phyloP scores from a whole-genome alignment of 2,888 invertebrate species.

The Vannuccia rotundouncinata region DNA sequence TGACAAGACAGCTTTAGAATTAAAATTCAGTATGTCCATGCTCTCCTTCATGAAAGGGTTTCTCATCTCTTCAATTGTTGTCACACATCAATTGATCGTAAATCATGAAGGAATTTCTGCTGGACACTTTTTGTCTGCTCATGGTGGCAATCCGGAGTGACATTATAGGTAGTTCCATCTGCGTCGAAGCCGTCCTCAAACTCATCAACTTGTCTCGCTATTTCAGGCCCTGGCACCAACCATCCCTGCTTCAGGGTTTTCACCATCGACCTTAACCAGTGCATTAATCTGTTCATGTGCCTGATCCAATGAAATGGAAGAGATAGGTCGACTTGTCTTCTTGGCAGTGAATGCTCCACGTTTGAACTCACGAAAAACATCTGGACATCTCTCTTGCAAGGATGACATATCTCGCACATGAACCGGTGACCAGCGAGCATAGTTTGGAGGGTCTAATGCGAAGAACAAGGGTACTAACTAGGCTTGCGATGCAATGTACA shows the following conservation, averaged over 20 bases:
- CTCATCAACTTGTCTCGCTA: constrained; percentile 38
- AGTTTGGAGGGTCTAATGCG: constrained; percentile 39
- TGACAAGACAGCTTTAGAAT: constrained; percentile 36
- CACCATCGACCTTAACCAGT: constrained; percentile 40
- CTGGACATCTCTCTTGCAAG: constrained; percentile 31
- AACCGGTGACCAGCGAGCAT: constrained; percentile 41
- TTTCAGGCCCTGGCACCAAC: constrained; percentile 41
- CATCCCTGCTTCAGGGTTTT: constrained; percentile 40
- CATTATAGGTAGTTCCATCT: constrained; percentile 12
- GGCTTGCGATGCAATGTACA: constrained; percentile 20
- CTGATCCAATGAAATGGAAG: constrained; percentile 41
- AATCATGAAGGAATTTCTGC: constrained; percentile 36
- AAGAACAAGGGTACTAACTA: constrained; percentile 40
- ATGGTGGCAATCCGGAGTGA: constrained; percentile 36
- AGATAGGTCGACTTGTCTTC: constrained; percentile 38
- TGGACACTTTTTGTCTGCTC: constrained; percentile 39
- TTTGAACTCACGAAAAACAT: constrained; percentile 23
- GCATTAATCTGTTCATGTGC: constrained; percentile 42
- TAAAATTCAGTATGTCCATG: constrained; percentile 34
- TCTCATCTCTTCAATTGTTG: constrained; percentile 36
- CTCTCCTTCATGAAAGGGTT: constrained; percentile 40
- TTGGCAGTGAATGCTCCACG: constrained; percentile 35
- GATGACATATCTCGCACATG: constrained; percentile 37
- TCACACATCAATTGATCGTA: constrained; percentile 32
- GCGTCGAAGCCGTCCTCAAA: constrained; percentile 30